Percentiles rank a stretch among this genome's conserved stretches.
Conservation (phyloP, 2,113 vertebrate genomes). For the Elachura formosa region DNA sequence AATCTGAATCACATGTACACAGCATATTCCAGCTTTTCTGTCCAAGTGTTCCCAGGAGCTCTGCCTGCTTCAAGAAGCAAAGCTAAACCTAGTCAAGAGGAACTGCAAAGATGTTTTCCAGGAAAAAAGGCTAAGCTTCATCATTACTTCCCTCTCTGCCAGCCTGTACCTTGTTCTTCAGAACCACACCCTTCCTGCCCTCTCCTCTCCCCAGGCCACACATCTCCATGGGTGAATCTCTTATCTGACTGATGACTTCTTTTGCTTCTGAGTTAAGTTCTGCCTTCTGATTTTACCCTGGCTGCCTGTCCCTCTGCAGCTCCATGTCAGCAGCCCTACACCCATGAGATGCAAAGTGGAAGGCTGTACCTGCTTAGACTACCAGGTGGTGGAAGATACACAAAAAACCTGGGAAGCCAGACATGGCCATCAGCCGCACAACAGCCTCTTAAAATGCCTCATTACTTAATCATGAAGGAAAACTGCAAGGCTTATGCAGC, state of each 20-base stretch:
- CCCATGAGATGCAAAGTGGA: neutral
- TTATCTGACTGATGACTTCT: neutral
- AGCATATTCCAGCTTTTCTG: neutral
- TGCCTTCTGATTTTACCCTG: neutral
- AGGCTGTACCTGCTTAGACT: neutral
- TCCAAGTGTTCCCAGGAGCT: neutral
- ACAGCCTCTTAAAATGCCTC: neutral
- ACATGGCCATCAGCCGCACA: neutral
- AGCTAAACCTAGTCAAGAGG: neutral
- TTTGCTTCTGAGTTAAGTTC: neutral
- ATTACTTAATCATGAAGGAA: neutral
- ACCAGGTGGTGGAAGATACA: neutral
- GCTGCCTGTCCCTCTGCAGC: neutral
- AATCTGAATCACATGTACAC: neutral
- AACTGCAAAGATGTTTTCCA: neutral
- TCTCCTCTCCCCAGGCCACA: neutral
- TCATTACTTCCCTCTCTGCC: neutral
- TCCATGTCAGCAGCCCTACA: neutral
- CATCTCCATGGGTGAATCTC: neutral
- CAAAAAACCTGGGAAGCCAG: neutral
- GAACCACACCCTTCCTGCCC: neutral
- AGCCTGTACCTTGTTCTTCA: neutral
- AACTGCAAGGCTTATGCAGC: neutral
- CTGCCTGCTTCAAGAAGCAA: neutral
- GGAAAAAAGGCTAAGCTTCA: neutral